These are phyloP conservation scores for Gallinago nigripennis DNA, from an alignment of 2,797 vertebrate species.

Conservation along the genomic window DNA sequence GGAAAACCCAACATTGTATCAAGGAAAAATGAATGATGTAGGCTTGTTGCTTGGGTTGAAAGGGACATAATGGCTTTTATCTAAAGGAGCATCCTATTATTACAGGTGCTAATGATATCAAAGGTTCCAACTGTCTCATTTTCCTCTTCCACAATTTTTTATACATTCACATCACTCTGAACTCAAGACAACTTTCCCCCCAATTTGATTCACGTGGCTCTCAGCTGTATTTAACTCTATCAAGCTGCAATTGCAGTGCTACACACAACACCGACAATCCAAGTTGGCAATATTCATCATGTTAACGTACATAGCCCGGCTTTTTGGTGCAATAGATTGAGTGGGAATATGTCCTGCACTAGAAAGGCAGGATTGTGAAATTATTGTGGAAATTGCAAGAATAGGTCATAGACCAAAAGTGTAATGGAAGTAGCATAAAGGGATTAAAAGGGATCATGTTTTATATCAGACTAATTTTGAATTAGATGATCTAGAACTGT, in stretches of 20 bases:
- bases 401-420: not conserved
- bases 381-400: not conserved
- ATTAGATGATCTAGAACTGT: not conserved
- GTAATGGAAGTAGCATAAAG: not conserved
- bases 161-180: not conserved
- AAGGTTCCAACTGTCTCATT: not conserved
- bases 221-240: not conserved
- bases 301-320: rapidly evolving
- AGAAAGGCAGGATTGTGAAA: not conserved
- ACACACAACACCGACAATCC: rapidly evolving
- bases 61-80: not conserved
- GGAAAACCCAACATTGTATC: not conserved
- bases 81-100: not conserved
- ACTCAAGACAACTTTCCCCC: not conserved
- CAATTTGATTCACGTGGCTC: not conserved
- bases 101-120: not conserved
- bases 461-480: not conserved
- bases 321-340: rapidly evolving
- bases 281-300: not conserved
- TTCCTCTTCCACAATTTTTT: not conserved
- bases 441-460: not conserved
- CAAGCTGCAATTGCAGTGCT: not conserved
- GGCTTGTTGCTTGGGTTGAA: not conserved
- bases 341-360: not conserved
- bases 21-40: not conserved